phyloP scores from a whole-genome alignment of 2,797 vertebrate genomes.

The Hemibagrus guttatus region DNA sequence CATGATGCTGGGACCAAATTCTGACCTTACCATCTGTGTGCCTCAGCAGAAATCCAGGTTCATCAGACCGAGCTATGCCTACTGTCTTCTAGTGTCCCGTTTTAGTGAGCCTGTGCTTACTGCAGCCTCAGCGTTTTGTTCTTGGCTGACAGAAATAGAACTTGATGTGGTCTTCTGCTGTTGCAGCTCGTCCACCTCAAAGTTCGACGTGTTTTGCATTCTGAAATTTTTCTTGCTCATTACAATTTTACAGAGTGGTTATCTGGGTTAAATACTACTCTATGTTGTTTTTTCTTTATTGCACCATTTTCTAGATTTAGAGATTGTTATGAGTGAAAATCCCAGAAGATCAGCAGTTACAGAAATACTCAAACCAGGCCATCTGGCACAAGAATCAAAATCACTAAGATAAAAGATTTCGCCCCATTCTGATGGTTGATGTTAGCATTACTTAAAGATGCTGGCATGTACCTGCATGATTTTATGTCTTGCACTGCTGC shows the following conservation, averaged over 20 bases:
- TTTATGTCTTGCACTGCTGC: background rate
- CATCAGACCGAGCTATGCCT: background rate
- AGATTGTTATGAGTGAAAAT: background rate
- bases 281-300: too few relatives aligned
- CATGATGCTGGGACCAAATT: background rate
- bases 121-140: background rate
- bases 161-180: background rate
- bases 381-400: background rate
- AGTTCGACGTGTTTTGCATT: background rate
- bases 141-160: background rate
- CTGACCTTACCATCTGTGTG: background rate
- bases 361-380: background rate
- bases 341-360: background rate
- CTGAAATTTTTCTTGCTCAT: background rate
- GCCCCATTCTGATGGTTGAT: background rate
- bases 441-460: background rate
- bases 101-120: background rate
- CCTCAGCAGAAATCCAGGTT: background rate
- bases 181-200: background rate
- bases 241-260: background rate
- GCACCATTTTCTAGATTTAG: background rate
- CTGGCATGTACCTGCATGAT: background rate
- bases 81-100: background rate
- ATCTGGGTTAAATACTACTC: background rate
- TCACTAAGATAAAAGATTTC: background rate